phyloP scores from a whole-genome alignment of 1,140 invertebrate species.

The Apis dorsata region DNA sequence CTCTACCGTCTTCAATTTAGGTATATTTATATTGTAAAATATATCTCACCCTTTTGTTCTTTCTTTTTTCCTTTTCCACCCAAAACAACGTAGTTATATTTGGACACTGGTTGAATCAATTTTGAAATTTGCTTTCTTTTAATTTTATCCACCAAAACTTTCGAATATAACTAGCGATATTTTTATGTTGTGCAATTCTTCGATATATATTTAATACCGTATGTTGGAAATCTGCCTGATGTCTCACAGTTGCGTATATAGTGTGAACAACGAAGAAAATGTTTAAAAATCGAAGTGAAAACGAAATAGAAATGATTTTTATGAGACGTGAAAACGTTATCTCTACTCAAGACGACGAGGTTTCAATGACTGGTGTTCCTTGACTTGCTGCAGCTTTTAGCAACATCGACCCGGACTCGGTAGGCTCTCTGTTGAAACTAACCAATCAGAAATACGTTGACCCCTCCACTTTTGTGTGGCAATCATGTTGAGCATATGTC shows the following conservation, averaged over 20 bases:
- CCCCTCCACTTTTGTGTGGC: slow-evolving; percentile 39
- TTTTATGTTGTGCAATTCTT: neutral
- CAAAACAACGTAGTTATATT: slow-evolving; percentile 15
- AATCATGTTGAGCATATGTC: slow-evolving; percentile 2
- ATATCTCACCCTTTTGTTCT: neutral
- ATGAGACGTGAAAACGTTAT: neutral
- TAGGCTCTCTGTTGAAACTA: slow-evolving; percentile 25
- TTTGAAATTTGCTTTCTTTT: neutral
- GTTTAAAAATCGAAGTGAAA: neutral
- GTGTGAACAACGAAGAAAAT: neutral
- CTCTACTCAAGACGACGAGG: neutral
- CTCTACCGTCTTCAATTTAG: neutral
- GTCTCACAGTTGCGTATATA: neutral
- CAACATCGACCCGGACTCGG: slow-evolving; percentile 55
- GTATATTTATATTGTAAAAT: neutral
- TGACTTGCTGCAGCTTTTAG: slow-evolving; percentile 55
- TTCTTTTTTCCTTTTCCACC: no score
- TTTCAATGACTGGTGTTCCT: slow-evolving; percentile 47
- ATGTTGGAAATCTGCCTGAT: neutral
- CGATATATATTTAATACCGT: neutral
- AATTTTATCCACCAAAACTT: neutral
- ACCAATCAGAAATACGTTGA: slow-evolving; percentile 35
- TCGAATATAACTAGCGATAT: neutral
- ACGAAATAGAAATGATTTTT: neutral
- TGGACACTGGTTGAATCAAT: neutral